Base-by-base conservation (phyloP, 2,888 invertebrate genomes). In the Coleophora deauratella region DNA sequence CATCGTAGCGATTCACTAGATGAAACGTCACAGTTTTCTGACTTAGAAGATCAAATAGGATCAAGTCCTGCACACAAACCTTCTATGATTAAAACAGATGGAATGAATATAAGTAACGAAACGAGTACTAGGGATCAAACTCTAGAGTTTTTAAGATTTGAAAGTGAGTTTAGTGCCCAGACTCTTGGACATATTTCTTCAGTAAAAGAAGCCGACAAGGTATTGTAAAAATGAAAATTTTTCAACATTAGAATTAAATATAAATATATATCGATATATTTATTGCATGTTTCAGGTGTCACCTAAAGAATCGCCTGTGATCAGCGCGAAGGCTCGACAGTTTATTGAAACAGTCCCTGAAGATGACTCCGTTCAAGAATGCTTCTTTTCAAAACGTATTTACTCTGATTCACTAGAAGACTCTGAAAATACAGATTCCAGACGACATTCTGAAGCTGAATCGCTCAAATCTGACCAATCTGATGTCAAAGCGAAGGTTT, bases 281-380 rank as follows among this genome's bases (percentile, higher is more conserved):
- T 38, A 37, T 39, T 38, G 33, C 33, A 37, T 39, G 10, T 55
- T 55, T 36, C 41, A 76, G 84, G 54, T 70, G 14, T 70, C 74
- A 28, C 71, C 76, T 13, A 86, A 84, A 60, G 86, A 85, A 48
- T 85, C 85, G 1, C 84, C 85, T 33, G 79, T 84, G 0, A 86
- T 87, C 30, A 87, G 86, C 51, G 84, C 86, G 9, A 87, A 87
- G 54, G 86, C 86, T 12, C 70, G 86, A 1, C 86, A 86, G 45
- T 87, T 87, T 47, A 87, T 87, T 47, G 86, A 87, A 56, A 86
- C 86, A 7, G 86, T 86, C n/a, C 86, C 86, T 4, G 86, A 87
- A 66, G 86, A 86, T 55, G 86, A 86, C 53, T 86, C 86, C 4
- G 86, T 86, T 7, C 86, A 86, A 57, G 86, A 87, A 63, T 86